Base-by-base conservation (phyloP, 2,888 invertebrate genomes). In the Azorinus chamasolen region DNA sequence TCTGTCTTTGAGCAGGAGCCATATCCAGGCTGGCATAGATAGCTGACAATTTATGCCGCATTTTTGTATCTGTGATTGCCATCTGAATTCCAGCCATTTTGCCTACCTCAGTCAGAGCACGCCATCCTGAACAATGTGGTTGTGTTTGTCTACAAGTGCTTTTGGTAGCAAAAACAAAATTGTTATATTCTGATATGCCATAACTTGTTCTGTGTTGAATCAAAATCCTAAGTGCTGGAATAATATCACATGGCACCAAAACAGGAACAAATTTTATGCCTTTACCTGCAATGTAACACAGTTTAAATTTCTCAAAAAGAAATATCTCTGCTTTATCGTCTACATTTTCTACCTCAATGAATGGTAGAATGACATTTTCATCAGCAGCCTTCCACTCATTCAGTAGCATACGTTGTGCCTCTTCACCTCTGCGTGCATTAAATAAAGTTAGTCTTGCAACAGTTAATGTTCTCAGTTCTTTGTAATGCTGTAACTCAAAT, bases 1-100 rank as follows among this genome's bases (percentile, higher is more conserved):
- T 55, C 50, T 51, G 45, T 41, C 58, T 68, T 22, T 77, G 59
- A 25, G 39, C 37, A n/a, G 53, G 48, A 10, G 55, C 25, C 59
- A 59, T 51, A 18, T 68, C 51, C 20, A 51, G 32, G 37, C 58
- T 59, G 16, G 59, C 58, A 61, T 61, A 61, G 16, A 54, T 32
- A 2, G 57, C 37, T 1, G 69, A 61, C 22, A 61, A 16, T 25
- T 54, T 37, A 32, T 69, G 61, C 18, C 69, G 20, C 45, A 54
- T 61, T 46, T 54, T 53, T 16, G 53, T 57, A n/a, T 50, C 61
- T 27, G 53, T 69, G 12, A 69, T 18, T 3, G 41, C 22, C 12
- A 54, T 27, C 4, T 6, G 24, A 18, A 61, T 18, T 18, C 45
- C 43, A 10, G 54, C 54, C 37, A 18, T 48, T 1, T 18, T 18